Conservation (phyloP, 2,797 vertebrate genomes). For the Danio choprae region DNA sequence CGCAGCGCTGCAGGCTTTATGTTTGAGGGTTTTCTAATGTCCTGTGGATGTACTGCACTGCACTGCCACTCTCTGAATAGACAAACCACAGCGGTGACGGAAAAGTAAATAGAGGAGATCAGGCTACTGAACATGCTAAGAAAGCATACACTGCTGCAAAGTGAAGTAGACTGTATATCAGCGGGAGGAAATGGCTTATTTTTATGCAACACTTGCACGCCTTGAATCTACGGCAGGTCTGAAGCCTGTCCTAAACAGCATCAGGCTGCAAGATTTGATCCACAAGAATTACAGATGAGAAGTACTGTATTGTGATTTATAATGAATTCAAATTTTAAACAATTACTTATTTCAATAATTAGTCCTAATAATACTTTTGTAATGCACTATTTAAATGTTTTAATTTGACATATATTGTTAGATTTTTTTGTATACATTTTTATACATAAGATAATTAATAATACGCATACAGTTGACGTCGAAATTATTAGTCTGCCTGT, state of each 20-base stretch:
- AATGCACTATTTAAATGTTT: too few relatives aligned
- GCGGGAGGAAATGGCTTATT: conserved; percentile 4
- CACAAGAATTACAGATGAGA: background rate
- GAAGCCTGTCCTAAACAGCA: background rate
- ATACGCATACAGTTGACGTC: too few relatives aligned
- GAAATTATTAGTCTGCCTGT: too few relatives aligned
- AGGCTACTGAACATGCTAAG: conserved; percentile 10
- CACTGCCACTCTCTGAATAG: conserved; percentile 61
- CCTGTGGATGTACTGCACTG: conserved; percentile 55
- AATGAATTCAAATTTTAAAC: too few relatives aligned
- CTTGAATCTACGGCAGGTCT: background rate
- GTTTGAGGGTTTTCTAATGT: conserved; percentile 57
- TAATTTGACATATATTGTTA: too few relatives aligned
- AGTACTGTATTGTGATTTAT: background rate
- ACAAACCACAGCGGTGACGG: conserved; percentile 68
- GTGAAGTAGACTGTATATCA: background rate
- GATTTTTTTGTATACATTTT: too few relatives aligned
- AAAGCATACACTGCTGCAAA: conserved; percentile 16
- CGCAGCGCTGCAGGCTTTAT: conserved; percentile 72
- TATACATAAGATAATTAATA: too few relatives aligned
- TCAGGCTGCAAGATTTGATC: background rate
- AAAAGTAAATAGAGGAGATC: conserved; percentile 57
- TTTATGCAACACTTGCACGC: background rate
- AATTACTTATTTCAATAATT: too few relatives aligned
- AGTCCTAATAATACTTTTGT: too few relatives aligned